These are phyloP conservation scores for Pelusios castaneus DNA, from an alignment of 2,113 vertebrate species.

Conservation along the genomic window DNA sequence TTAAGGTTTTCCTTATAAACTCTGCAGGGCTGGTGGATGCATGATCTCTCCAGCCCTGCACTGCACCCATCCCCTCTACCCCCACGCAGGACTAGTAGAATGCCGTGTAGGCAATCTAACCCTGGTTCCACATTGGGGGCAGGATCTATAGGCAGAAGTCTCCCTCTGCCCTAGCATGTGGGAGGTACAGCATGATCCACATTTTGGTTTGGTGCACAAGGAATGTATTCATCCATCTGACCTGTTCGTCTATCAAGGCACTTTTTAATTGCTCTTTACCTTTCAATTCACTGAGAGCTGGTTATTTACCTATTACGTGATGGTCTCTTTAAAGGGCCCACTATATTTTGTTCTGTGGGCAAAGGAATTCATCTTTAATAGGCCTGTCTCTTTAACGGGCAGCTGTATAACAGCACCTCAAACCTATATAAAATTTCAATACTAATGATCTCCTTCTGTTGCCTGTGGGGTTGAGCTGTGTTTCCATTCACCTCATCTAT, in stretches of 20 bases:
- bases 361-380: not conserved
- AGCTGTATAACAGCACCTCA: accelerated
- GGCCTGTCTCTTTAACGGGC: not conserved
- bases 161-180: not conserved
- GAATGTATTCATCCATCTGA: not conserved
- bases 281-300: not conserved
- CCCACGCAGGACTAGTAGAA: not conserved
- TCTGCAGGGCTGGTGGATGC: not conserved
- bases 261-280: not conserved
- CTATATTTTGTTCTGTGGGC: accelerated
- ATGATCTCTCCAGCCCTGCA: not conserved
- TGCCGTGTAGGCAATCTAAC: not conserved
- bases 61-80: not conserved
- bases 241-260: not conserved
- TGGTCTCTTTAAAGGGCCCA: not conserved
- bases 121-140: not conserved
- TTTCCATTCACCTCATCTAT: not conserved
- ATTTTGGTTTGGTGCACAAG: not conserved
- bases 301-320: not conserved
- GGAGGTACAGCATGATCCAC: no score
- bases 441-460: not conserved
- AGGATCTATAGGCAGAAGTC: not conserved
- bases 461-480: not conserved
- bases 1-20: not conserved
- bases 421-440: accelerated